These are phyloP conservation scores for Dermatophagoides farinae DNA, from an alignment of 1,140 invertebrate genomes.

Conservation along the genomic window DNA sequence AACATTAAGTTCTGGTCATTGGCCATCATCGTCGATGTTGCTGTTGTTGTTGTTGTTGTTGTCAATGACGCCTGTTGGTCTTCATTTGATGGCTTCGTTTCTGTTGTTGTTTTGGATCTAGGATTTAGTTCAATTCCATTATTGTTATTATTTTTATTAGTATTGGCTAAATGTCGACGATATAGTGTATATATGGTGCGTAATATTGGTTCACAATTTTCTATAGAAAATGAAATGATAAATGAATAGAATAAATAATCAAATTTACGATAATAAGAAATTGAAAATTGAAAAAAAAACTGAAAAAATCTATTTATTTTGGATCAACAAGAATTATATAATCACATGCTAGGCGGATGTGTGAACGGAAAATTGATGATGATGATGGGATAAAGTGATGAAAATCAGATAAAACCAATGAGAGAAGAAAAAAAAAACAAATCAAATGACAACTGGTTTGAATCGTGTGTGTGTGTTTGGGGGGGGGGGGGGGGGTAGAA, in stretches of 20 bases:
- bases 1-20: too few species aligned
- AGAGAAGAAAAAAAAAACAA: too few species aligned
- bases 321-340: neutral
- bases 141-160: neutral
- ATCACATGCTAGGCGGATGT: neutral
- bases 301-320: neutral
- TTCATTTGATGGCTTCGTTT: neutral
- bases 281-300: neutral
- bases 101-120: too few species aligned
- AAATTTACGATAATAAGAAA: neutral
- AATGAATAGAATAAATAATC: neutral
- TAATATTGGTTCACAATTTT: conserved; percentile 63
- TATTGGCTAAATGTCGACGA: conserved; percentile 19
- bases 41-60: neutral
- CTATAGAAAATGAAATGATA: neutral
- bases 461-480: too few species aligned
- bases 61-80: neutral
- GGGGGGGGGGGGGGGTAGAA: too few species aligned
- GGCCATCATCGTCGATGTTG: neutral
- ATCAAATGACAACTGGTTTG: too few species aligned
- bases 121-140: too few species aligned
- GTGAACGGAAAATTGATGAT: too few species aligned
- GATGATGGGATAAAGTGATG: too few species aligned
- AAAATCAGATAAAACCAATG: too few species aligned
- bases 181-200: conserved; percentile 25